These are phyloP conservation scores for Forpus xanthops DNA, from an alignment of 2,797 vertebrate species.

Conservation along the genomic window DNA sequence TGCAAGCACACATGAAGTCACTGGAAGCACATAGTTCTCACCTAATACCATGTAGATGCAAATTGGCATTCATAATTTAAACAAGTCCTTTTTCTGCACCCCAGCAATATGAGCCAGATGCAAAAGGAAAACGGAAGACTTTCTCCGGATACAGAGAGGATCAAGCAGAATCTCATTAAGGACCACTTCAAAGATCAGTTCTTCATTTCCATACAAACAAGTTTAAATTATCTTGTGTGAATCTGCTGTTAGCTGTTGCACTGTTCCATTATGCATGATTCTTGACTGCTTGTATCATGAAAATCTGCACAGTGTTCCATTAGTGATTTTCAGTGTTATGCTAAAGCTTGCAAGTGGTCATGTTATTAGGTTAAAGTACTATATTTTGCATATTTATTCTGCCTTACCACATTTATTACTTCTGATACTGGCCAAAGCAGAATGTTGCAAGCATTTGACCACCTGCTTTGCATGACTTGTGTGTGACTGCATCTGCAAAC, in stretches of 20 bases:
- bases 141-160: constrained; percentile 74
- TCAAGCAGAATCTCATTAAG: constrained; percentile 82
- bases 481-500: not conserved
- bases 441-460: not conserved
- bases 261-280: constrained; percentile 82
- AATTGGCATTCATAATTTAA: constrained; percentile 75
- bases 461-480: not conserved
- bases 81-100: constrained; percentile 57
- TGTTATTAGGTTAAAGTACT: constrained; percentile 73
- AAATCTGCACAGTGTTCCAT: constrained; percentile 72
- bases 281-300: constrained; percentile 71
- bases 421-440: constrained; percentile 27
- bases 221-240: constrained; percentile 80
- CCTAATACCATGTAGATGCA: constrained; percentile 55
- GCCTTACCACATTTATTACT: constrained; percentile 66
- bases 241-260: constrained; percentile 78
- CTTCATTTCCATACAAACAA: constrained; percentile 84
- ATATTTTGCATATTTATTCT: constrained; percentile 72
- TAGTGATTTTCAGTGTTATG: constrained; percentile 71
- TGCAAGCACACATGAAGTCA: not conserved
- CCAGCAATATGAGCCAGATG: constrained; percentile 69
- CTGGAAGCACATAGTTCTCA: not conserved
- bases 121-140: constrained; percentile 59
- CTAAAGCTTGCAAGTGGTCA: constrained; percentile 76
- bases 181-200: constrained; percentile 80